Evolutionary conservation across 1,140 invertebrate species (phyloP).

Genomic region (Tigriopus japonicus): DNA sequence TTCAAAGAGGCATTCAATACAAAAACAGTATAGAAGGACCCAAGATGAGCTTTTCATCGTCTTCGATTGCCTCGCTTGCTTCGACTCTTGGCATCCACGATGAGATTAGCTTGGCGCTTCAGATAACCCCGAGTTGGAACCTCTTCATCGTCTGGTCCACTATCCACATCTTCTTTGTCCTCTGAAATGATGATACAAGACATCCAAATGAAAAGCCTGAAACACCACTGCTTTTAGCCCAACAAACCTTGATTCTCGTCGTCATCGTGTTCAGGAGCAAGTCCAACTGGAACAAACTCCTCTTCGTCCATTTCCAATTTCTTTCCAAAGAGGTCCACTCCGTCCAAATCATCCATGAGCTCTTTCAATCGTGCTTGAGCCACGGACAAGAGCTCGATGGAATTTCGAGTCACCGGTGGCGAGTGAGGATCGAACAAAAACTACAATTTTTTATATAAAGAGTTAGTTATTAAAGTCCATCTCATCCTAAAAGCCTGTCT

Average conservation of each 20-base stretch:
- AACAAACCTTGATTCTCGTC: not conserved
- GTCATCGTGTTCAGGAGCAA: not conserved
- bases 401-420: not conserved
- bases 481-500: too few relatives aligned
- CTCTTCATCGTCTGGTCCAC: constrained; percentile 14
- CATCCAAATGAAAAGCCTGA: not conserved
- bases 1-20: too few relatives aligned
- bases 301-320: constrained; percentile 14
- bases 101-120: constrained; percentile 13
- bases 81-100: constrained; percentile 13
- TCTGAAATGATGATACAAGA: too few relatives aligned
- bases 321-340: constrained; percentile 1
- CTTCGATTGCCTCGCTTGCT: constrained; percentile 6
- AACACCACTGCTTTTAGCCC: not conserved
- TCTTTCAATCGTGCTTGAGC: not conserved
- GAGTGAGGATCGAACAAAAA: not conserved
- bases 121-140: constrained; percentile 10
- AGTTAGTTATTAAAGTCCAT: too few relatives aligned
- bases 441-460: not conserved
- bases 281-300: constrained; percentile 8
- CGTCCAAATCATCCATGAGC: constrained; percentile 2
- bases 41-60: not conserved
- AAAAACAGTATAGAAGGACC: too few relatives aligned
- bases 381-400: not conserved
- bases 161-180: constrained; percentile 11